Base-by-base conservation (phyloP, 2,797 vertebrate genomes). In the Ctenopoma multispine region DNA sequence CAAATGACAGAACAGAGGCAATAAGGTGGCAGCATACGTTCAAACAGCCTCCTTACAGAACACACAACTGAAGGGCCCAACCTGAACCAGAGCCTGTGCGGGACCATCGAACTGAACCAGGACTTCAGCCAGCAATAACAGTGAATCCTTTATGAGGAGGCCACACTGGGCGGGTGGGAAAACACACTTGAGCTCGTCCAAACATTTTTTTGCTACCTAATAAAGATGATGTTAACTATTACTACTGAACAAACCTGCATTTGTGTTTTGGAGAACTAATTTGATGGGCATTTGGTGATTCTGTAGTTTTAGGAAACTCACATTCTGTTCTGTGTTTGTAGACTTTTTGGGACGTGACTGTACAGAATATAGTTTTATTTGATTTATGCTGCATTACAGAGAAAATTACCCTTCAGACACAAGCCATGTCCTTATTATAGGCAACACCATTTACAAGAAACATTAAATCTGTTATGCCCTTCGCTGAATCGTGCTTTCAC, bases 11-110 rank as follows among this genome's bases (percentile, higher is more conserved):
- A 60, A 31, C 40, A 27, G 18, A 24, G 12, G 31, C 0, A 23
- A 18, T 13, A 8, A 48, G 11, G 54, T n/a, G n/a, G n/a, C n/a
- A n/a, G n/a, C n/a, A n/a, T n/a, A n/a, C n/a, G n/a, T n/a, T n/a
- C n/a, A n/a, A n/a, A n/a, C n/a, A n/a, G 17, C 38, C 59, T 51
- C 21, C 11, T 21, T 6, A 1, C 27, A 60, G 69, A 43, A 6
- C 38, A 14, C 53, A 3, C 18, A 34, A 55, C 10, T 8, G 59
- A 50, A 47, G 50, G 63, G 67, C 46, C 44, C 15, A 55, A 83
- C 65, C 58, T 13, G 29, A 57, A 46, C n/a, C 2, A 0, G 43
- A 14, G 10, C 57, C 29, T 17, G 40, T 54, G 53, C 29, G 34
- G 54, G 43, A 17, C 18, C 29, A 18, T 7, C 11, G 24, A 65